Base-by-base conservation (phyloP, 2,888 invertebrate species). In the Rhingia campestris region DNA sequence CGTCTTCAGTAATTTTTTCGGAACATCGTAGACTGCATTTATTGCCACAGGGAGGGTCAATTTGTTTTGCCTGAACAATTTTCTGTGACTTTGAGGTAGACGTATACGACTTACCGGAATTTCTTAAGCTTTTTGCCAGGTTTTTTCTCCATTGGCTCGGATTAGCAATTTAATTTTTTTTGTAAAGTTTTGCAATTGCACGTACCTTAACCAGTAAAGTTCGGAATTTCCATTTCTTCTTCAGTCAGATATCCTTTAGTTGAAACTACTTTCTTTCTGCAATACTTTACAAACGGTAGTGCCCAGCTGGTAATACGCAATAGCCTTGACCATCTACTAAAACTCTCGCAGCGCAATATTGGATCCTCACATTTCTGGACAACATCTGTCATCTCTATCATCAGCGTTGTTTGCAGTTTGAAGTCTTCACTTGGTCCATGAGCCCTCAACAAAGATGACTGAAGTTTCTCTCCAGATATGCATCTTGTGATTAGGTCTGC, bases 121-220 rank as follows among this genome's bases (percentile, higher is more conserved):
- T n/a, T n/a, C n/a, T n/a, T n/a, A n/a, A n/a, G n/a, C n/a, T n/a
- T n/a, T n/a, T n/a, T n/a, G n/a, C n/a, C n/a, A n/a, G n/a, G n/a
- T n/a, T n/a, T n/a, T n/a, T n/a, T n/a, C n/a, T n/a, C n/a, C n/a
- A n/a, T n/a, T n/a, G n/a, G n/a, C n/a, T n/a, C n/a, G n/a, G n/a
- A n/a, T n/a, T n/a, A n/a, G n/a, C n/a, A n/a, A n/a, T 56, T 12
- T 35, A 39, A 56, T 10, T 1, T 56, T 37, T 12, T 56, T 39
- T 10, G 10, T 6, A 35, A 37, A 56, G 4, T 35, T 9, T 37
- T 37, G 6, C 41, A 30, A 39, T 4, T 58, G 39, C 12, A 58
- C 41, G 41, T 58, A 58, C 58, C 58, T 59, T 41, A 59, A 22
- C 41, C 58, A 59, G 41, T 59, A 59, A 43, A 7, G 39, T 39